Evolutionary conservation across 2,888 invertebrate genomes (phyloP), one percentile per base, ranked within the genome.

Genomic region (Psylliodes chrysocephalus): DNA sequence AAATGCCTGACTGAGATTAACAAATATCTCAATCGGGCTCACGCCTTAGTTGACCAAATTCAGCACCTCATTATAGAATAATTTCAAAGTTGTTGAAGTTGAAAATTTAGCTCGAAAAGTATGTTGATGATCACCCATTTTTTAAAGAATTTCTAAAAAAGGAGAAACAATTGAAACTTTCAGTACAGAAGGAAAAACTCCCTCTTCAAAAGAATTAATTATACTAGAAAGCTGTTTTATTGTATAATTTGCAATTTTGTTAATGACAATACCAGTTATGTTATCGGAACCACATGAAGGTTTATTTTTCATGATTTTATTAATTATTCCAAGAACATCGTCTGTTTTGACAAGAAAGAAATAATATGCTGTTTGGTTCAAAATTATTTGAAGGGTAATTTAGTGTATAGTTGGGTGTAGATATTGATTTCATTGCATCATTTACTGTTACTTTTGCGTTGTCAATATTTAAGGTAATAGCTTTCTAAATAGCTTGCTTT

Each of bases 41-140:
- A 44, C 44, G 44, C 55, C 55, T 17, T 30, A 44, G 30, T 55
- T 44, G 7, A 56, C 33, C 18, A 46, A 46, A 44, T 46, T 18
- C 44, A 46, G 46, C 14, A 56, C 46, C 30, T 56, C 30, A 8
- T 44, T 56, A 42, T 56, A 56, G n/a, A n/a, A n/a, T n/a, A 18
- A 46, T 56, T 56, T 30, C 28, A 55, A 44, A n/a, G 42, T 42
- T 12, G 42, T 42, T 17, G 55, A 22, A 51, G 14, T 17, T 30
- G 30, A 17, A 51, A 51, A 44, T 18, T 8, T 44, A 8, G 30
- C 30, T 30, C 22, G 22, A 22, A 22, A 22, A 22, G n/a, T n/a
- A n/a, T n/a, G n/a, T n/a, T n/a, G n/a, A n/a, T n/a, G n/a, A n/a
- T n/a, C n/a, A n/a, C n/a, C n/a, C n/a, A n/a, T n/a, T n/a, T n/a